These are phyloP conservation scores for Scolopax bukidnonensis DNA, from an alignment of 2,797 vertebrate genomes.

Conservation along the genomic window DNA sequence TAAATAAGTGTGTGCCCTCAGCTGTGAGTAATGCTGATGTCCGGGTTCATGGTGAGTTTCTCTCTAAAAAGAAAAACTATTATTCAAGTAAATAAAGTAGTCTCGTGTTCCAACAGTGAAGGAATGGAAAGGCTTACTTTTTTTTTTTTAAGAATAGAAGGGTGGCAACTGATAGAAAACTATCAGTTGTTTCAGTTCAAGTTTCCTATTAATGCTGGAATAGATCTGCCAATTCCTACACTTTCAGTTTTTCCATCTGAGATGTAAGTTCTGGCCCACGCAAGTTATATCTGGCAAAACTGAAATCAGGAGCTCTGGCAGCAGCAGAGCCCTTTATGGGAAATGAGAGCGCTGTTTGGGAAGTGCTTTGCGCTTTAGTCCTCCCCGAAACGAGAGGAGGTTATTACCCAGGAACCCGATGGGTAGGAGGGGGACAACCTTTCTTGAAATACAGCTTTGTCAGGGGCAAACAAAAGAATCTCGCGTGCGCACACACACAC, in stretches of 20 bases:
- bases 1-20: neutral
- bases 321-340: slow-evolving; percentile 44
- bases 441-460: neutral
- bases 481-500: neutral
- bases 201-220: slow-evolving; percentile 28
- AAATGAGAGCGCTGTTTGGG: slow-evolving; percentile 26
- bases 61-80: neutral
- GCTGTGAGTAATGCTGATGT: neutral
- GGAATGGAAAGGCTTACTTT: slow-evolving; percentile 13
- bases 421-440: neutral
- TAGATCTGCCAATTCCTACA: slow-evolving; percentile 30
- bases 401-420: neutral
- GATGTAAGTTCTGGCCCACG: slow-evolving; percentile 54
- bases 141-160: neutral
- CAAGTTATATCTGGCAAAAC: slow-evolving; percentile 57
- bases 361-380: neutral
- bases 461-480: neutral
- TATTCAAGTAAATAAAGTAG: neutral
- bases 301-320: slow-evolving; percentile 44
- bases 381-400: neutral
- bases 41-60: neutral
- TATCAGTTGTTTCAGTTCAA: slow-evolving; percentile 47
- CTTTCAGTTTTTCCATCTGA: slow-evolving; percentile 46
- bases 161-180: slow-evolving; percentile 49
- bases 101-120: neutral